Evolutionary conservation across 1,140 invertebrate genomes (phyloP).

Genomic region (Penaeus chinensis): DNA sequence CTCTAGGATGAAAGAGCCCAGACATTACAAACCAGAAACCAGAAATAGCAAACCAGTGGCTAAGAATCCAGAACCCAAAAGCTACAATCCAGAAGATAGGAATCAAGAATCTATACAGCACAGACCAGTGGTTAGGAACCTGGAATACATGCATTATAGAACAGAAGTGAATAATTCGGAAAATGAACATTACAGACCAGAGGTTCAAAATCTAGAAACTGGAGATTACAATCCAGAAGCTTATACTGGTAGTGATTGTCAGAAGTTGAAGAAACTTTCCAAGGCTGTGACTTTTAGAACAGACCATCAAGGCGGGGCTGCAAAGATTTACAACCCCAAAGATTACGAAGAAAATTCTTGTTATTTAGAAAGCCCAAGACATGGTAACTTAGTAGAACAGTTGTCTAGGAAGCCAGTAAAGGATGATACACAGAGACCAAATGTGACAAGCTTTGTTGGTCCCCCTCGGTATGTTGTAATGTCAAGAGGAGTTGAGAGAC

Average conservation of each 20-base stretch:
- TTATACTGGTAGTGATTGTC: too few relatives aligned
- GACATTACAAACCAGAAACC: too few relatives aligned
- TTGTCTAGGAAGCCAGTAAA: neutral
- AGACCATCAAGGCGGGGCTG: neutral
- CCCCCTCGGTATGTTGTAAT: slow-evolving; percentile 24
- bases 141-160: too few relatives aligned
- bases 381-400: neutral
- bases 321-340: slow-evolving; percentile 13
- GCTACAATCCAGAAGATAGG: neutral
- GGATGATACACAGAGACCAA: neutral
- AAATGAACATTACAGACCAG: too few relatives aligned
- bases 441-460: neutral
- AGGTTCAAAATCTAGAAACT: too few relatives aligned
- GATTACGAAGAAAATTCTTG: slow-evolving; percentile 1
- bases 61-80: too few relatives aligned
- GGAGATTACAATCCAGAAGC: too few relatives aligned
- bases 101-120: neutral
- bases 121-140: neutral
- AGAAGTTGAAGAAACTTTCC: neutral
- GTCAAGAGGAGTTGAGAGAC: neutral
- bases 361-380: neutral
- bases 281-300: neutral
- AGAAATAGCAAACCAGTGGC: too few relatives aligned
- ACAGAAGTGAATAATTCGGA: too few relatives aligned
- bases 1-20: too few relatives aligned